These are phyloP conservation scores for Entomyzon cyanotis DNA, from an alignment of 2,113 vertebrate genomes.

Conservation along the genomic window DNA sequence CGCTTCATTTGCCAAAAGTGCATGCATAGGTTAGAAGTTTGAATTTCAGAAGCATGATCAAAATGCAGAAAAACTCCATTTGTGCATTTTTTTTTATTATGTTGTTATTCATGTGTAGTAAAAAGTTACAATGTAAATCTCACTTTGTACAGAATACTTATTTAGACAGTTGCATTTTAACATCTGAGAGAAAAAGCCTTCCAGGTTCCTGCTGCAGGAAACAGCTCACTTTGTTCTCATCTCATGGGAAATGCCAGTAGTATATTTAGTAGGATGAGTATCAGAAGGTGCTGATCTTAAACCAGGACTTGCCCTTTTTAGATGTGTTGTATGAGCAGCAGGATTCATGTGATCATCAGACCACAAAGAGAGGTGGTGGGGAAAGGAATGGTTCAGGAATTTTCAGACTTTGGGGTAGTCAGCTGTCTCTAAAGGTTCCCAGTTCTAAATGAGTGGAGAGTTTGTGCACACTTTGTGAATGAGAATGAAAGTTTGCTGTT, in stretches of 20 bases:
- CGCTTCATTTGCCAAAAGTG: background rate
- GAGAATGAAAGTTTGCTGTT: background rate
- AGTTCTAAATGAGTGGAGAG: background rate
- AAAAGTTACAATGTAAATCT: background rate
- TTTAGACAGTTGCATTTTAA: background rate
- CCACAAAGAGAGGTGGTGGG: background rate
- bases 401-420: background rate
- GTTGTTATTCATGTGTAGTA: background rate
- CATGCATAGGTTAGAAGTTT: background rate
- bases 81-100: background rate
- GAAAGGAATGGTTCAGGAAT: background rate
- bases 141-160: background rate
- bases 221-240: background rate
- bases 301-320: background rate
- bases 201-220: background rate
- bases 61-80: background rate
- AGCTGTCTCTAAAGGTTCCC: background rate
- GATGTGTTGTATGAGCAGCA: background rate
- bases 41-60: background rate
- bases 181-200: background rate
- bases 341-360: background rate
- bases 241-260: background rate
- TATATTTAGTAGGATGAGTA: background rate
- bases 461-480: background rate
- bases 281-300: background rate